A percentile compares a stretch with the other conserved stretches of the same genome.
Evolutionary conservation across 2,113 vertebrate species (phyloP).

Genomic region (Toxotes chatareus): DNA sequence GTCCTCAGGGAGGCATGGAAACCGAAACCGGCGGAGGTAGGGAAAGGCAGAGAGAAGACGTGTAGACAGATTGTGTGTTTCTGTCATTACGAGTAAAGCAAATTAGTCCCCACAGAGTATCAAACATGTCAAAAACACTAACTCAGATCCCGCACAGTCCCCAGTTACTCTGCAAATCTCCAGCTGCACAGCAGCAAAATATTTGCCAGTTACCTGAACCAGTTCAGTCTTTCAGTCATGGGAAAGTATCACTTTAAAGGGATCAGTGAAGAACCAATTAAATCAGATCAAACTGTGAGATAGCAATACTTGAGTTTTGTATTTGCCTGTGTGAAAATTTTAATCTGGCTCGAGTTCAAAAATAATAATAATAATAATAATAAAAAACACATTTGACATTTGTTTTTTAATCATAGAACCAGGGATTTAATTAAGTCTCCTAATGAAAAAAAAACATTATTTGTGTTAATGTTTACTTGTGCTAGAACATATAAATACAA

Average conservation of each 20-base stretch:
- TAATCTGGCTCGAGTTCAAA: too few species aligned
- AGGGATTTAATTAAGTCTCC: too few species aligned
- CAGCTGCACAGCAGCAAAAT: slow-evolving; percentile 31
- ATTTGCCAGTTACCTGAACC: background rate
- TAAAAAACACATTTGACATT: background rate
- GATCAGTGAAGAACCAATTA: background rate
- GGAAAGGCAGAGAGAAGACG: slow-evolving; percentile 19
- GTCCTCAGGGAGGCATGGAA: slow-evolving; percentile 37
- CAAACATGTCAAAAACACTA: slow-evolving; percentile 50
- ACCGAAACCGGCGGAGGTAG: slow-evolving; percentile 1
- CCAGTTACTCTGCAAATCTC: background rate
- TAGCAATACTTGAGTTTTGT: background rate
- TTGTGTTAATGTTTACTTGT: too few species aligned
- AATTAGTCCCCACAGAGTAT: slow-evolving; percentile 54
- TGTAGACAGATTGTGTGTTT: slow-evolving; percentile 38
- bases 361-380: too few species aligned
- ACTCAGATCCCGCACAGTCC: slow-evolving; percentile 33
- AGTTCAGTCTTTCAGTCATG: background rate
- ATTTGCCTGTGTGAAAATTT: background rate
- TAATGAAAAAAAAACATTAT: too few species aligned
- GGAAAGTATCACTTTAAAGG: background rate
- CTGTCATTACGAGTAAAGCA: slow-evolving; percentile 45
- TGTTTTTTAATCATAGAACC: background rate
- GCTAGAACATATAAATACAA: background rate
- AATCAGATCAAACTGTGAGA: background rate